Percentiles rank a stretch among this genome's conserved stretches.
Conservation (phyloP, 2,888 invertebrate species). For the Catonia carolina region DNA sequence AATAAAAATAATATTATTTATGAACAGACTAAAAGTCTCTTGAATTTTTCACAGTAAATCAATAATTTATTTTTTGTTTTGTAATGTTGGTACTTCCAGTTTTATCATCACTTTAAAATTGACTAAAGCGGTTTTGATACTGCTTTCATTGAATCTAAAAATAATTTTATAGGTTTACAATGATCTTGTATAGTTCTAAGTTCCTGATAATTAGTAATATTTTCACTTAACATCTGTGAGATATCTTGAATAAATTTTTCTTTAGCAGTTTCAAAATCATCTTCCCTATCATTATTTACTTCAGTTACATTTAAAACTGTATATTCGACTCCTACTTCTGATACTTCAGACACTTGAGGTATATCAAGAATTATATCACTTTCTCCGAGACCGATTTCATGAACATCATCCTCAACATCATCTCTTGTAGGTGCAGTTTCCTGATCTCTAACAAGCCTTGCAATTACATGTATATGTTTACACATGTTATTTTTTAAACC, state of each 20-base stretch:
- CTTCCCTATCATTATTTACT: neutral
- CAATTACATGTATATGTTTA: slow-evolving; percentile 19
- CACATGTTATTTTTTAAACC: slow-evolving; percentile 19
- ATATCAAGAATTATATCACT: neutral
- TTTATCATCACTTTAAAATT: too few species aligned
- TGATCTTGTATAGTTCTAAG: neutral
- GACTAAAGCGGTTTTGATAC: too few species aligned
- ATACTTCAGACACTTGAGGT: neutral
- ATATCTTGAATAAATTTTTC: neutral
- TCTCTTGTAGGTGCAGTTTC: neutral
- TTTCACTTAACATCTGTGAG: neutral
- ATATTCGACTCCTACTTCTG: neutral
- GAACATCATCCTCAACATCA: neutral
- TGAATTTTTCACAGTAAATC: too few species aligned
- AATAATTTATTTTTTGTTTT: too few species aligned
- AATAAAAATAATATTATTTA: too few species aligned
- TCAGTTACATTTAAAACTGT: neutral
- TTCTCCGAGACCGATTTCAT: neutral
- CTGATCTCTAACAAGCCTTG: neutral
- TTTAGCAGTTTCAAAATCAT: neutral
- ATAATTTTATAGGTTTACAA: neutral
- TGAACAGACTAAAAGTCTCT: too few species aligned
- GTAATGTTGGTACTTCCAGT: too few species aligned
- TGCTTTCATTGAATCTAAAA: neutral
- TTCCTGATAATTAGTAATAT: neutral